These are phyloP conservation scores for Proteles cristata DNA, from an alignment of 2,113 vertebrate species.

Conservation along the genomic window DNA sequence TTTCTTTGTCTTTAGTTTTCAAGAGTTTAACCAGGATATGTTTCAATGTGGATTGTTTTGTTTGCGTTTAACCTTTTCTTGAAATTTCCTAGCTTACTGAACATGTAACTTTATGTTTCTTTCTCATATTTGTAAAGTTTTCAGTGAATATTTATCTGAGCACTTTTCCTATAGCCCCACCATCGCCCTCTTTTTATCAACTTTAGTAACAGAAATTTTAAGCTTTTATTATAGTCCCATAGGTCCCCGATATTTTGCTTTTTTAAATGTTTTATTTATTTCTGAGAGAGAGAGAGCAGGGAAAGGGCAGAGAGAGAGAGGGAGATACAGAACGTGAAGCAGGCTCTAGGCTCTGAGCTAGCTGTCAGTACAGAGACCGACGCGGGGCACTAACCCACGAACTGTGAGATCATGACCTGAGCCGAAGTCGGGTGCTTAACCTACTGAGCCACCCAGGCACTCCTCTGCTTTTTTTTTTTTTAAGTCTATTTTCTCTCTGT, in stretches of 20 bases:
- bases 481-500: not conserved
- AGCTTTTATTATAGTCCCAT: not conserved
- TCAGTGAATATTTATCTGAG: not conserved
- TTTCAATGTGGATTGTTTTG: not conserved
- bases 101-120: not conserved
- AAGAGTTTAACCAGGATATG: not conserved
- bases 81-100: not conserved
- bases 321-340: too few relatives aligned
- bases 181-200: not conserved
- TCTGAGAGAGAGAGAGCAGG: too few relatives aligned
- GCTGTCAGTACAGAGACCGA: too few relatives aligned
- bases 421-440: too few relatives aligned
- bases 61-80: not conserved
- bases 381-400: too few relatives aligned
- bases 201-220: not conserved
- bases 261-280: not conserved
- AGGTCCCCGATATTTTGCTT: not conserved
- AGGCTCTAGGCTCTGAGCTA: too few relatives aligned
- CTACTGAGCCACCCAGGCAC: too few relatives aligned
- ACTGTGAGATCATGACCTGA: too few relatives aligned
- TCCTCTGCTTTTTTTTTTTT: not conserved
- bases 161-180: not conserved
- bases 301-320: too few relatives aligned
- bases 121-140: not conserved
- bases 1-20: not conserved